Evolutionary conservation across 2,888 invertebrate genomes (phyloP).

Genomic region (Halictus quadricinctus): DNA sequence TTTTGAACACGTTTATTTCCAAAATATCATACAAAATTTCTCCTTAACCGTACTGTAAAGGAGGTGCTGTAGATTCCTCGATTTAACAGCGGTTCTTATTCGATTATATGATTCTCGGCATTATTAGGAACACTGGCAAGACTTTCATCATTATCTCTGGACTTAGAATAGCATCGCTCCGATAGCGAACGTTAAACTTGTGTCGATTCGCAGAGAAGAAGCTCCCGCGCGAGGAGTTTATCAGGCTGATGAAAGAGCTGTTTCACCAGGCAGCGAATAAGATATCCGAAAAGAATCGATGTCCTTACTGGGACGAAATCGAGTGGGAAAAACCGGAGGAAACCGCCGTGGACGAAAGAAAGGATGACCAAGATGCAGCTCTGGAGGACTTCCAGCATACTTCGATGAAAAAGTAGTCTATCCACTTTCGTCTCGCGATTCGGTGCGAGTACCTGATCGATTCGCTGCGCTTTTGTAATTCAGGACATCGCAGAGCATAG

Average conservation of each 20-base stretch:
- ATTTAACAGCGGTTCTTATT: too few species aligned
- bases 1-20: neutral
- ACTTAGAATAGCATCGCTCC: too few species aligned
- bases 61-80: too few species aligned
- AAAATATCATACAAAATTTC: neutral
- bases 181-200: neutral
- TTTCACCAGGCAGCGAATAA: slow-evolving; percentile 58
- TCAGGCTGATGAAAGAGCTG: slow-evolving; percentile 64
- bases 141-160: too few species aligned
- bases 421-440: neutral
- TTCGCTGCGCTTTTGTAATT: neutral
- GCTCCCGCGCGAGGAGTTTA: slow-evolving; percentile 68
- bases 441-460: neutral
- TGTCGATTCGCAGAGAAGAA: slow-evolving; percentile 61
- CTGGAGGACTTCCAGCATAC: neutral
- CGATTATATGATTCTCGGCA: neutral
- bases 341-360: neutral
- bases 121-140: neutral
- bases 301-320: slow-evolving; percentile 70
- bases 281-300: slow-evolving; percentile 56
- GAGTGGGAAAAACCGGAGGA: neutral
- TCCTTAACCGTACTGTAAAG: too few species aligned
- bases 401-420: slow-evolving; percentile 7
- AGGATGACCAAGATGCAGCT: neutral
- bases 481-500: neutral